Evolutionary conservation across 92 coral and sea anemone species (phyloP).

Genomic region (Palythoa grandiflora): DNA sequence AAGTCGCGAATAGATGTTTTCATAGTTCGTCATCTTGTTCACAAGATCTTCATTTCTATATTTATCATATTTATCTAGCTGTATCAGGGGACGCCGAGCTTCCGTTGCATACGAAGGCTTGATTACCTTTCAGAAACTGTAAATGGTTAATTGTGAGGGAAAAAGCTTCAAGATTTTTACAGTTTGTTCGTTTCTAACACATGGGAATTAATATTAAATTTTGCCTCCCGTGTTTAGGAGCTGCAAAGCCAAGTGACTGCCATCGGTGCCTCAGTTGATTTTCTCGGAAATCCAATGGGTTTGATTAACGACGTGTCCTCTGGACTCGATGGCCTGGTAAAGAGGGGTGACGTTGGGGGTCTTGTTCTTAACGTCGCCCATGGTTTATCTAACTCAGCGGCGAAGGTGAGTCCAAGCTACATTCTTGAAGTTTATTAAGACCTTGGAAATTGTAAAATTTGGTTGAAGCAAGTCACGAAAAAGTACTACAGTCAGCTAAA

Average conservation of each 20-base stretch:
- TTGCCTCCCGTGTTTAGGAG: constrained; percentile 63
- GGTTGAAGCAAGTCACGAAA: too few species aligned
- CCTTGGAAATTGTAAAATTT: too few species aligned
- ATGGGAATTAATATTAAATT: not conserved
- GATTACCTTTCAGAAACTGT: too few species aligned
- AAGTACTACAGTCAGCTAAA: too few species aligned
- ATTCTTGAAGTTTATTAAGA: not conserved
- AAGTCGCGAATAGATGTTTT: too few species aligned
- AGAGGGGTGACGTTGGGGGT: constrained; percentile 96
- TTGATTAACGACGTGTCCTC: constrained; percentile 96
- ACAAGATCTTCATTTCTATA: too few species aligned
- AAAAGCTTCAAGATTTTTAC: too few species aligned
- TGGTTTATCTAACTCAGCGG: constrained; percentile 97
- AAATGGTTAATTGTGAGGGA: too few species aligned
- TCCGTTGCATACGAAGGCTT: too few species aligned
- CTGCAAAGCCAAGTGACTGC: constrained; percentile 94
- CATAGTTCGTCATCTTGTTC: too few species aligned
- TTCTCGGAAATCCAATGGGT: constrained; percentile 99
- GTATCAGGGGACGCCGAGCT: too few species aligned
- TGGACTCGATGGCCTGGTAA: constrained; percentile 95
- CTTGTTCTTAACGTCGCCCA: constrained; percentile 93
- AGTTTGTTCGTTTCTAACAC: not conserved
- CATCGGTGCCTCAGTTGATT: constrained; percentile 91
- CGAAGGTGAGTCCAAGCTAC: constrained; percentile 70
- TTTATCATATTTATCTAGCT: too few species aligned